Evolutionary conservation across 2,888 invertebrate species (phyloP).

Genomic region (Penaeus monodon): DNA sequence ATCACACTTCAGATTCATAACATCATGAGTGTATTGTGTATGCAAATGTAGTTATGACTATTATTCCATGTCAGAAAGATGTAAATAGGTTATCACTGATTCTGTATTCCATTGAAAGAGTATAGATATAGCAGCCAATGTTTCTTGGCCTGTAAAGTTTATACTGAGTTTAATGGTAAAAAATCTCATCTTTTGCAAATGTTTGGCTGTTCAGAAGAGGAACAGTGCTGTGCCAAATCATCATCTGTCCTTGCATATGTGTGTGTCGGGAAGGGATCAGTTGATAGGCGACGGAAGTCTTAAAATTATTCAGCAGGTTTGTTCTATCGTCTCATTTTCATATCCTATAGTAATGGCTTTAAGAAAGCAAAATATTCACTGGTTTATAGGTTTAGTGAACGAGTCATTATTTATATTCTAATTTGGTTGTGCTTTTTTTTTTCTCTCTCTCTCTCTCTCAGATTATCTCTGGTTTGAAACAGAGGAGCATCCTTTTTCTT

Average conservation of each 20-base stretch:
- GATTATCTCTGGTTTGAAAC: too few relatives aligned
- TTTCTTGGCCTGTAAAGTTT: conserved; percentile 26
- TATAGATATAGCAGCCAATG: conserved; percentile 43
- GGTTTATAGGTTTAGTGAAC: too few relatives aligned
- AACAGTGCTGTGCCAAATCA: conserved; percentile 54
- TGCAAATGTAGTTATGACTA: conserved; percentile 53
- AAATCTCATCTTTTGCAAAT: conserved; percentile 32
- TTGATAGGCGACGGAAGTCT: background rate
- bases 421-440: too few relatives aligned
- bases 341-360: too few relatives aligned
- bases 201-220: conserved; percentile 17
- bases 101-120: conserved; percentile 53
- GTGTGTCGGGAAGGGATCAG: background rate
- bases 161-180: conserved; percentile 36
- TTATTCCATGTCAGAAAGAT: conserved; percentile 48
- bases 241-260: conserved; percentile 30
- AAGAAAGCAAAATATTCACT: too few relatives aligned
- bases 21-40: conserved; percentile 52
- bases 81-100: conserved; percentile 46
- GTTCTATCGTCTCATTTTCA: background rate
- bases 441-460: too few relatives aligned
- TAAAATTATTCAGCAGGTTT: background rate
- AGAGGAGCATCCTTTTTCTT: too few relatives aligned
- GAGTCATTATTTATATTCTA: too few relatives aligned
- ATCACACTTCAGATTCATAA: conserved; percentile 51